Base-by-base conservation (phyloP, 2,797 vertebrate species). In the Orientallactaga sibirica region DNA sequence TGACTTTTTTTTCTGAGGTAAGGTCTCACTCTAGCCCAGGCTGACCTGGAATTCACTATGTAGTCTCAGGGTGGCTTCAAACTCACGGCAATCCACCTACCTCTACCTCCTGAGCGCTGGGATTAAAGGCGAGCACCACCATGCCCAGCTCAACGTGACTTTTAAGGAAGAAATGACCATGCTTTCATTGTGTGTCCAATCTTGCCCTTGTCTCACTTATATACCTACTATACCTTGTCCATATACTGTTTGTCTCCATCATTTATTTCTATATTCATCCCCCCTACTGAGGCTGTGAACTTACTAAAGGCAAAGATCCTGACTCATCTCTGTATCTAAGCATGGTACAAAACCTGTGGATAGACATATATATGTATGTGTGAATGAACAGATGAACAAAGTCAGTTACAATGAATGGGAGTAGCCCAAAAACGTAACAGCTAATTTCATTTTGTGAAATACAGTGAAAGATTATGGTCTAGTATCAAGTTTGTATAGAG, bases 141-240 rank as follows among this genome's bases (percentile, higher is more conserved):
- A 37, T 2, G 33, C 2, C 33, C 33, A 37, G 33, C 33, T 37
- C 33, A 37, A 37, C 25, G 90, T 91, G 27, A 81, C 5, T 86
- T 76, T 71, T 68, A 62, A 88, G 75, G 43, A 91, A 93, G 90
- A 96, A 94, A 66, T 79, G 71, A 55, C 29, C 27, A 92, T 81
- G 80, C 19, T 61, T 86, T 78, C n/a, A 66, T 25, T 84, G 14
- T 79, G 48, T 91, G 41, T 68, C 43, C 61, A 92, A 15, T 29
- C n/a, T 11, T 77, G 25, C 5, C 71, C 29, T 52, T 80, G 73
- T 14, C 25, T 10, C 61, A 83, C 6, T 84, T 14, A 77, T 4
- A 75, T 67, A 41, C 1, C 19, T 62, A 79, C 16, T 2, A 3
- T 68, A 66, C 12, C 25, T 33, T 83, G 5, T 74, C 86, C 64